A percentile compares a stretch with the other conserved stretches of the same genome.
Evolutionary conservation across 2,113 vertebrate species (phyloP).

Genomic region (Entosphenus tridentatus): DNA sequence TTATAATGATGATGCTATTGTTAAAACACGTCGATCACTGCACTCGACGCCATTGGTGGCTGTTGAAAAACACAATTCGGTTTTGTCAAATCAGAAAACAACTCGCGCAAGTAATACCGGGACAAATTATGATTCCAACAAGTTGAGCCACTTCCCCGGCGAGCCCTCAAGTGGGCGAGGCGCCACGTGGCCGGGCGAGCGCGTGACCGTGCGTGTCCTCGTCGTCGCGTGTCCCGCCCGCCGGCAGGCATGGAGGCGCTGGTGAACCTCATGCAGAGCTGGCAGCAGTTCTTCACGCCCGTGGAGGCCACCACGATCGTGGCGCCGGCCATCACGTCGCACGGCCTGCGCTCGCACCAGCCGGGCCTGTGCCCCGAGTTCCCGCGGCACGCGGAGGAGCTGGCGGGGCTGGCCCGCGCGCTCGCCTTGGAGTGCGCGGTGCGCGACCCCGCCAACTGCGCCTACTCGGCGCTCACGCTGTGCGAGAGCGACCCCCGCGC

Average conservation of each 20-base stretch:
- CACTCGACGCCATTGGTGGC: neutral
- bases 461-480: constrained; percentile 73
- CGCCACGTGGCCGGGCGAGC: neutral
- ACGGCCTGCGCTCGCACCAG: constrained; percentile 58
- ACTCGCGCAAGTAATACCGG: neutral
- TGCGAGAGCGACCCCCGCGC: constrained; percentile 97
- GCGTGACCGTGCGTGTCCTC: neutral
- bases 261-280: constrained; percentile 89
- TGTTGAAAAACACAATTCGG: neutral
- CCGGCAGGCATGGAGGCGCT: constrained; percentile 56
- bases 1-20: no score
- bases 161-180: neutral
- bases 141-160: no score
- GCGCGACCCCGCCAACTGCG: constrained; percentile 97
- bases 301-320: constrained; percentile 95
- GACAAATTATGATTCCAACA: neutral
- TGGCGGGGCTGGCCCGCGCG: constrained; percentile 74
- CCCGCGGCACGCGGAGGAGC: constrained; percentile 62
- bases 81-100: neutral
- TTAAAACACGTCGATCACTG: neutral
- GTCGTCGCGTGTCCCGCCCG: constrained; percentile 8
- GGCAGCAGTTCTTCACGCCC: constrained; percentile 92
- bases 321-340: constrained; percentile 78
- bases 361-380: constrained; percentile 66
- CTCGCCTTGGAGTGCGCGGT: constrained; percentile 87